Evolutionary conservation across 2,113 vertebrate species (phyloP).

Genomic region (Ptilorrhoa leucosticta): DNA sequence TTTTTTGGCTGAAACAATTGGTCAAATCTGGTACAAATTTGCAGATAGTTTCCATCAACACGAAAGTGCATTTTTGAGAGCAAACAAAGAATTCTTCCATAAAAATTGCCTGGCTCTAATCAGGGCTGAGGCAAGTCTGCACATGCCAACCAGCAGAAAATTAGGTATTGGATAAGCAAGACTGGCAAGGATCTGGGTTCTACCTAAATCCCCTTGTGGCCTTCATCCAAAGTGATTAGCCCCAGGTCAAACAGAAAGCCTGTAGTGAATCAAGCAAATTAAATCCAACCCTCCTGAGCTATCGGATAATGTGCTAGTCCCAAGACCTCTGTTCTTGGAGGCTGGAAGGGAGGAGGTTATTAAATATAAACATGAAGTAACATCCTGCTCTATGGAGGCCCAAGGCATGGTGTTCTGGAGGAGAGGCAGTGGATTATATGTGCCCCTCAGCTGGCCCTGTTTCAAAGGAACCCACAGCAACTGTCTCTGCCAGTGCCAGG

Average conservation of each 20-base stretch:
- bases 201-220: conserved; percentile 57
- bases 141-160: conserved; percentile 60
- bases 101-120: conserved; percentile 63
- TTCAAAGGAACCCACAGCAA: not conserved
- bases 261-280: conserved; percentile 57
- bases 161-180: conserved; percentile 54
- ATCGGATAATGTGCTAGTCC: not conserved
- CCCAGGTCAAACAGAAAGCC: conserved; percentile 43
- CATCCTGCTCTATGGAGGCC: not conserved
- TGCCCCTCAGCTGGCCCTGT: not conserved
- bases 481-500: not conserved
- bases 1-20: conserved; percentile 58
- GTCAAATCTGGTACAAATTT: conserved; percentile 65
- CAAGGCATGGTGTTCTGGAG: not conserved
- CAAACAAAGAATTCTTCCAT: conserved; percentile 60
- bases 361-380: conserved; percentile 19
- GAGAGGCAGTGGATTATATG: not conserved
- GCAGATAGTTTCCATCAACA: conserved; percentile 66
- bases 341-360: not conserved
- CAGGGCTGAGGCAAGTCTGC: conserved; percentile 39
- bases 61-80: conserved; percentile 47
- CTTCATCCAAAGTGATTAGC: conserved; percentile 47
- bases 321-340: conserved; percentile 21
- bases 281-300: conserved; percentile 49
- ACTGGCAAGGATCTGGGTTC: not conserved